Percentiles rank a stretch among this genome's conserved stretches.
phyloP scores from a whole-genome alignment of 2,888 invertebrate genomes.

The Ichneumoninae sp. region DNA sequence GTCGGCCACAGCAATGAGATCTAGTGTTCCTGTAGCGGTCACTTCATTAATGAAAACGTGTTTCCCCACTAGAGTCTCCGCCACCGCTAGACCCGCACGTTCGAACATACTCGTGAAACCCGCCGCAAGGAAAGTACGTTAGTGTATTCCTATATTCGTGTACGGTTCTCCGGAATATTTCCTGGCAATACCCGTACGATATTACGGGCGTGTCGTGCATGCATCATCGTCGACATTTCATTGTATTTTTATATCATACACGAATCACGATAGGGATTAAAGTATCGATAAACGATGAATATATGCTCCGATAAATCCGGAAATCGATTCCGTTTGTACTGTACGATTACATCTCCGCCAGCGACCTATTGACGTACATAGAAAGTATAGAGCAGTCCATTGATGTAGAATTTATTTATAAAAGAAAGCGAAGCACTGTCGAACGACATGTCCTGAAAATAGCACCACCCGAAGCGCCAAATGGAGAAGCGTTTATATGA shows the following conservation, averaged over 20 bases:
- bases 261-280: conserved; percentile 21
- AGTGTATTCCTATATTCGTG: neutral
- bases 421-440: neutral
- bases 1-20: conserved; percentile 7
- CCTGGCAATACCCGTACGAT: neutral
- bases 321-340: conserved; percentile 18
- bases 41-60: conserved; percentile 54
- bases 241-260: conserved; percentile 1
- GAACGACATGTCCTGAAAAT: neutral
- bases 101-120: neutral
- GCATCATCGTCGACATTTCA: conserved; percentile 19
- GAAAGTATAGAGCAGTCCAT: neutral
- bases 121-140: neutral
- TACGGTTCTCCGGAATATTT: neutral
- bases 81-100: neutral
- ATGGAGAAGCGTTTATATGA: neutral
- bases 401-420: neutral
- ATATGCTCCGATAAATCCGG: conserved; percentile 33
- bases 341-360: neutral
- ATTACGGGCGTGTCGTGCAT: conserved; percentile 16
- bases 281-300: conserved; percentile 32
- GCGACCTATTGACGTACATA: neutral
- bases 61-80: conserved; percentile 14
- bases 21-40: conserved; percentile 40
- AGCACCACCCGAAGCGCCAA: neutral